These are phyloP conservation scores for Neopipo cinnamomea DNA, from an alignment of 2,113 vertebrate genomes.

Conservation along the genomic window DNA sequence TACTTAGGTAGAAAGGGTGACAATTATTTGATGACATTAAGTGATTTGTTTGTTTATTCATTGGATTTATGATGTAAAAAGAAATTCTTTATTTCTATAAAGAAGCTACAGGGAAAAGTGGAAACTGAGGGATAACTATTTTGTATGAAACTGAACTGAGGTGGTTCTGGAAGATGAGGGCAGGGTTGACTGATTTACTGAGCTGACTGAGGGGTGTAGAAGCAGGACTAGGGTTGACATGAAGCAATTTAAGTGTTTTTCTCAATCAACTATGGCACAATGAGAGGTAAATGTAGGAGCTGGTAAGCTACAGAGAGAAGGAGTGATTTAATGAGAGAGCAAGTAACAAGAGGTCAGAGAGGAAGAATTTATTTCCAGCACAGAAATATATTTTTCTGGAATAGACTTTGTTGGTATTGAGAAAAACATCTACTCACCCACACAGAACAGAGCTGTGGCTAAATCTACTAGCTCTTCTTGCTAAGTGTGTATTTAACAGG, in stretches of 20 bases:
- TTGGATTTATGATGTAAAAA: neutral
- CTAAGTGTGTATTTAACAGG: neutral
- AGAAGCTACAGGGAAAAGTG: neutral
- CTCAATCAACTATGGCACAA: neutral
- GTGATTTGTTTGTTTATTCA: conserved; percentile 19
- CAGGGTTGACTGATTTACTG: neutral
- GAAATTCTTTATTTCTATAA: neutral
- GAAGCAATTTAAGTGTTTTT: neutral
- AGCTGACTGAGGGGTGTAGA: neutral
- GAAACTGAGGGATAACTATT: neutral
- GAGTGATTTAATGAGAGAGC: neutral
- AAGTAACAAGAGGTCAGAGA: neutral
- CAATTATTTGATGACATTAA: neutral
- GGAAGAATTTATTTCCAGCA: neutral
- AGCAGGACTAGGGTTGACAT: neutral
- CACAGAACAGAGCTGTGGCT: neutral
- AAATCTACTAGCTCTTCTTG: neutral
- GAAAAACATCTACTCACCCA: neutral
- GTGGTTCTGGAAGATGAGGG: neutral
- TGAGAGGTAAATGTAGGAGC: neutral
- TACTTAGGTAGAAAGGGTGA: neutral
- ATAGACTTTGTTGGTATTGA: neutral
- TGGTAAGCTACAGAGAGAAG: neutral
- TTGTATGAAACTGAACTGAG: neutral
- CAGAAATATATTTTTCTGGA: neutral